phyloP scores from a whole-genome alignment of 92 coral and sea anemone genomes.

The Parazoanthus swiftii region DNA sequence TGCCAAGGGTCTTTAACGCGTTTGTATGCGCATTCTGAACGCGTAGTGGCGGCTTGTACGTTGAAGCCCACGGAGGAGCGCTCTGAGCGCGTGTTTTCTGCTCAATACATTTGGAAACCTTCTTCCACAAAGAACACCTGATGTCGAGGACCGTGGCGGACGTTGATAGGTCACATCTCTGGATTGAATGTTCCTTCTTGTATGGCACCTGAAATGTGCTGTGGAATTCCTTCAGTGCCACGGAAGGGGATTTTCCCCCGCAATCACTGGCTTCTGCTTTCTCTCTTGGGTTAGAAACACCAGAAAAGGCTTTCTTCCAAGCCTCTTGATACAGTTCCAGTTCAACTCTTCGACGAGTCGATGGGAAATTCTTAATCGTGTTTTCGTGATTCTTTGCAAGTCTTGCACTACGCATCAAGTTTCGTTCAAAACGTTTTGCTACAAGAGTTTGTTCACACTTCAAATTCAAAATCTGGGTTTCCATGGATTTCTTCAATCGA shows the following conservation, averaged over 20 bases:
- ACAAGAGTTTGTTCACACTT: slow-evolving; percentile 62
- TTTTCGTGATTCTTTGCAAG: slow-evolving; percentile 77
- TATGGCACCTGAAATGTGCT: slow-evolving; percentile 79
- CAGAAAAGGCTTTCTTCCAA: slow-evolving; percentile 28
- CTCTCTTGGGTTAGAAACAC: not conserved
- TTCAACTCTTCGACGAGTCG: slow-evolving; percentile 50
- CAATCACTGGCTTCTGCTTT: not conserved
- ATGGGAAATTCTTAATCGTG: slow-evolving; percentile 49
- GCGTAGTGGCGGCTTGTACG: slow-evolving; percentile 64
- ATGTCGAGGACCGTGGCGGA: slow-evolving; percentile 79
- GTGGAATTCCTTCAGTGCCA: slow-evolving; percentile 65
- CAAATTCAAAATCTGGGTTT: slow-evolving; percentile 55
- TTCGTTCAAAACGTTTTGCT: slow-evolving; percentile 73
- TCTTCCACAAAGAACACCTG: slow-evolving; percentile 84
- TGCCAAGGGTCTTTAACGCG: slow-evolving; percentile 72
- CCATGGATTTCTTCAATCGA: slow-evolving; percentile 63
- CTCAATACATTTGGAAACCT: slow-evolving; percentile 57
- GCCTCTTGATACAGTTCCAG: slow-evolving; percentile 34
- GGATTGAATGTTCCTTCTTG: slow-evolving; percentile 69
- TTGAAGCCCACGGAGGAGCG: slow-evolving; percentile 69
- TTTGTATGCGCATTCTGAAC: slow-evolving; percentile 72
- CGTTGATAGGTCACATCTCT: slow-evolving; percentile 54
- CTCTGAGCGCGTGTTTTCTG: slow-evolving; percentile 75
- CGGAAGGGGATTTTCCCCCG: slow-evolving; percentile 42
- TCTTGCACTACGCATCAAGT: slow-evolving; percentile 66